A percentile compares a stretch with the other conserved stretches of the same genome.
These are phyloP conservation scores for Bhutanitis thaidina DNA, from an alignment of 2,888 invertebrate genomes.

Conservation along the genomic window DNA sequence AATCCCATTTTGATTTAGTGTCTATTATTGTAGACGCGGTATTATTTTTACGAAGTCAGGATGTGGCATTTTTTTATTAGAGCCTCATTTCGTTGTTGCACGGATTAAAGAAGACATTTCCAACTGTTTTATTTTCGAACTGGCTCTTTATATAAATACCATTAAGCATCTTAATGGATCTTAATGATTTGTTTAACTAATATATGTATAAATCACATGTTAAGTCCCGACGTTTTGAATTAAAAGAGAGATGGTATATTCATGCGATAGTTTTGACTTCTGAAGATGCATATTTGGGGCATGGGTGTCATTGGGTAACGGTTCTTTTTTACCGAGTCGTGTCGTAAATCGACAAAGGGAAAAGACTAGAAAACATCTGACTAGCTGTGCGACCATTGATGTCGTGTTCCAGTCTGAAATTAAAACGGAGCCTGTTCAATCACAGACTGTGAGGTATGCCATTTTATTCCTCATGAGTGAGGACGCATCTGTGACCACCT, in stretches of 20 bases:
- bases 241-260: not conserved
- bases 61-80: slow-evolving; percentile 35
- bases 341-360: too few species aligned
- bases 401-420: too few species aligned
- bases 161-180: slow-evolving; percentile 29
- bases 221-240: slow-evolving; percentile 3
- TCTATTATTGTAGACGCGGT: slow-evolving; percentile 53
- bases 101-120: slow-evolving; percentile 35
- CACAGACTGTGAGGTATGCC: too few species aligned
- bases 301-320: too few species aligned
- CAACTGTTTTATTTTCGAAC: slow-evolving; percentile 24
- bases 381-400: too few species aligned
- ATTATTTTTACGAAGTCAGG: slow-evolving; percentile 27
- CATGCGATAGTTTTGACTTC: not conserved
- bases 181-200: slow-evolving; percentile 15
- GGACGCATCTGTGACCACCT: too few species aligned
- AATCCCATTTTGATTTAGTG: slow-evolving; percentile 51
- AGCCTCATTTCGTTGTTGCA: slow-evolving; percentile 39
- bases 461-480: too few species aligned
- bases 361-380: too few species aligned
- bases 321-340: too few species aligned
- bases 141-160: slow-evolving; percentile 30
- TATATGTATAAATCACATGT: slow-evolving; percentile 10
- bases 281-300: not conserved
- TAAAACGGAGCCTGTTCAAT: too few species aligned